These are phyloP conservation scores for Sinopyrophorus schimmeli DNA, from an alignment of 2,888 invertebrate species.

Conservation along the genomic window DNA sequence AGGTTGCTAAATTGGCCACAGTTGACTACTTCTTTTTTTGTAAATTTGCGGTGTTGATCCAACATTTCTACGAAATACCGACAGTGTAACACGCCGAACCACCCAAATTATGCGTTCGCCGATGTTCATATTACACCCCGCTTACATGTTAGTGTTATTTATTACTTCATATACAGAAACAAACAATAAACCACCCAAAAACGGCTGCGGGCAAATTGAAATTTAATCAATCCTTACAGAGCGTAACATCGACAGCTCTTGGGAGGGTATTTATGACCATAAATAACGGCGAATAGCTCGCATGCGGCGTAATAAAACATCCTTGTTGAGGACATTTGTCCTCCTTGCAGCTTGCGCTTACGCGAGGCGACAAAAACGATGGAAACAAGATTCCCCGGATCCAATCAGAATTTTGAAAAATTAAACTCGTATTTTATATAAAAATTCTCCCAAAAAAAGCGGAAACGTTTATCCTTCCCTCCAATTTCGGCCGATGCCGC, in stretches of 20 bases:
- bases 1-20: no score
- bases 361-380: slow-evolving; percentile 29
- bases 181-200: slow-evolving; percentile 32
- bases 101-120: slow-evolving; percentile 11
- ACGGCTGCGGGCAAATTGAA: slow-evolving; percentile 33
- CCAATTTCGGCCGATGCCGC: slow-evolving; percentile 1
- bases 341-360: slow-evolving; percentile 25
- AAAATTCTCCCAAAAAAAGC: no score
- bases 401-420: slow-evolving; percentile 32
- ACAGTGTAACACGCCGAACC: no score
- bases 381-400: slow-evolving; percentile 28
- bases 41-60: no score
- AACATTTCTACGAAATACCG: no score
- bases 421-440: slow-evolving; percentile 26
- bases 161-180: slow-evolving; percentile 32
- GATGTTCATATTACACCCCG: slow-evolving; percentile 14
- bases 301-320: slow-evolving; percentile 34
- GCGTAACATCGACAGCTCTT: slow-evolving; percentile 33
- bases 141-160: slow-evolving; percentile 19
- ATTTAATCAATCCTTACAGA: slow-evolving; percentile 33
- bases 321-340: slow-evolving; percentile 33
- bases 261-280: slow-evolving; percentile 33
- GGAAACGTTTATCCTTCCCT: slow-evolving; percentile 9
- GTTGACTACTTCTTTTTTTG: no score
- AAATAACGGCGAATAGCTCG: slow-evolving; percentile 33